Percentiles rank a stretch among this genome's conserved stretches.
These are phyloP conservation scores for Synanthedon vespiformis DNA, from an alignment of 2,888 invertebrate genomes.

Conservation along the genomic window DNA sequence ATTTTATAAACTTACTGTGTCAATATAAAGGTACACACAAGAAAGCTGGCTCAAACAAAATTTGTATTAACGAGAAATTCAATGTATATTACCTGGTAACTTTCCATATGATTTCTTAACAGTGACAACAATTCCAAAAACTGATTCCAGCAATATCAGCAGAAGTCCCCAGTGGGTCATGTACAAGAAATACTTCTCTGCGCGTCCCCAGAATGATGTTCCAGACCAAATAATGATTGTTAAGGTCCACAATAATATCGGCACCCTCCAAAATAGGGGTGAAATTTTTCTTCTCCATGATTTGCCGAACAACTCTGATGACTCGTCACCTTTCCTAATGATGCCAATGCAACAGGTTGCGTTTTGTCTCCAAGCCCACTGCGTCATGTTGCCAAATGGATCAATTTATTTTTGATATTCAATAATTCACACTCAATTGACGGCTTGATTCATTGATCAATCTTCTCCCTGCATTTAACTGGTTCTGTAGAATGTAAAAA, in stretches of 20 bases:
- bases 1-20: no score
- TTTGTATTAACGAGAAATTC: no score
- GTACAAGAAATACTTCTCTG: conserved; percentile 59
- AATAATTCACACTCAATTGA: not conserved
- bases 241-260: conserved; percentile 47
- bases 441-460: not conserved
- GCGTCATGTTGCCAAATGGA: conserved; percentile 20
- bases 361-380: conserved; percentile 29
- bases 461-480: not conserved
- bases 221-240: conserved; percentile 36
- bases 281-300: conserved; percentile 36
- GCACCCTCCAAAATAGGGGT: conserved; percentile 50
- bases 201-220: conserved; percentile 47
- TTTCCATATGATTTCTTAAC: conserved; percentile 23
- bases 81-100: conserved; percentile 26
- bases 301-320: conserved; percentile 34
- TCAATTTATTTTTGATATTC: not conserved
- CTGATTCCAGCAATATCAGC: conserved; percentile 42
- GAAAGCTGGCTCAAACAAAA: no score
- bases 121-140: conserved; percentile 45
- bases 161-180: conserved; percentile 70
- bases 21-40: no score
- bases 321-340: conserved; percentile 31
- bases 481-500: not conserved
- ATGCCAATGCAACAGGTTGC: conserved; percentile 36